Conservation (phyloP, 1,140 invertebrate genomes). For the Microplitis mediator region DNA sequence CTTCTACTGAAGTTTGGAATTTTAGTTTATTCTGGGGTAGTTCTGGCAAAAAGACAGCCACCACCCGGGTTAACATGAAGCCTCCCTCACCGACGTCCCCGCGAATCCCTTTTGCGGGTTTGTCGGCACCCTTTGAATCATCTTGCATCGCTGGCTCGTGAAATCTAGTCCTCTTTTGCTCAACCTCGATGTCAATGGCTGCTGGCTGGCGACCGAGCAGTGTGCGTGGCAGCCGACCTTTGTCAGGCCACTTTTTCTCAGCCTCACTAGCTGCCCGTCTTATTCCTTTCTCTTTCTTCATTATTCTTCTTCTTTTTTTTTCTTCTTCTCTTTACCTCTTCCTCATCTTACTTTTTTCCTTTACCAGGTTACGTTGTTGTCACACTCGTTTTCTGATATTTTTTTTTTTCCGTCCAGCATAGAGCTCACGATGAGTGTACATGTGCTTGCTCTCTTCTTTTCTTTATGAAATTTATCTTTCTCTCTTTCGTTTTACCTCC, state of each 20-base stretch:
- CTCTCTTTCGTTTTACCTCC: not conserved
- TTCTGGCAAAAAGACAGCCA: not conserved
- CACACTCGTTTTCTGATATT: constrained; percentile 20
- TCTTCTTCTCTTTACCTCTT: constrained; percentile 27
- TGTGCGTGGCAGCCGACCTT: constrained; percentile 47
- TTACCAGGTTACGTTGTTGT: constrained; percentile 28
- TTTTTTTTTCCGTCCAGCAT: constrained; percentile 13
- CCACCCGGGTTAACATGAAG: constrained; percentile 30
- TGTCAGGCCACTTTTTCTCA: constrained; percentile 49
- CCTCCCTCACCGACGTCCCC: constrained; percentile 32
- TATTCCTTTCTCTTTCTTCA: constrained; percentile 28
- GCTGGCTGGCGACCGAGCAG: constrained; percentile 35
- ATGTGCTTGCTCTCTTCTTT: constrained; percentile 7
- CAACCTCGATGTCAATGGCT: constrained; percentile 57
- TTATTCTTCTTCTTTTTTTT: constrained; percentile 29
- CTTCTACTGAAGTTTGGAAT: not conserved
- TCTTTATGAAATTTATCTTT: not conserved
- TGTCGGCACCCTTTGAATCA: constrained; percentile 59
- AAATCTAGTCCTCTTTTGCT: constrained; percentile 62
- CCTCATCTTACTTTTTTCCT: constrained; percentile 28
- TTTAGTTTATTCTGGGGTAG: not conserved
- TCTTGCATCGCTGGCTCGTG: constrained; percentile 59
- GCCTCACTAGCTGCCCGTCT: constrained; percentile 24
- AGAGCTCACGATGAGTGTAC: not conserved
- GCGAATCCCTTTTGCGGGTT: constrained; percentile 60